Evolutionary conservation across 2,888 invertebrate species (phyloP).

Genomic region (Aphrophora alni): DNA sequence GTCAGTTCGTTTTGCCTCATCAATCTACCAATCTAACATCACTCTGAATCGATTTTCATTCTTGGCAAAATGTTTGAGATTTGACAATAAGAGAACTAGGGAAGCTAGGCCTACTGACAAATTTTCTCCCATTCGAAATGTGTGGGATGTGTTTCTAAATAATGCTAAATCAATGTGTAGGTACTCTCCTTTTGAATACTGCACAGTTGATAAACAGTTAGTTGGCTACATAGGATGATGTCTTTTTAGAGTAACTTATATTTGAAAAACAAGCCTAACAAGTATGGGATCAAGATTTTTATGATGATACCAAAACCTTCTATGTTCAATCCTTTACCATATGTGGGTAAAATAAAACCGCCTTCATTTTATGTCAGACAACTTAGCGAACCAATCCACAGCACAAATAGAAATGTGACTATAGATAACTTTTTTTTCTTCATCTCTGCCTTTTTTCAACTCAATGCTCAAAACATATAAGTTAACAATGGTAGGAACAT

Average conservation of each 20-base stretch:
- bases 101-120: constrained; percentile 32
- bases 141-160: constrained; percentile 42
- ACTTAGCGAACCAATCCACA: constrained; percentile 33
- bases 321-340: constrained; percentile 41
- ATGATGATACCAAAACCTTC: constrained; percentile 41
- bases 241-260: constrained; percentile 9
- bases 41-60: constrained; percentile 38
- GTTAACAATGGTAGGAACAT: constrained; percentile 45
- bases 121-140: constrained; percentile 41
- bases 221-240: constrained; percentile 20
- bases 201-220: constrained; percentile 40
- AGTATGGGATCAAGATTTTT: constrained; percentile 42
- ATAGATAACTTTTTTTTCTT: constrained; percentile 45
- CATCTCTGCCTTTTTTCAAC: constrained; percentile 45
- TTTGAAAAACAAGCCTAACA: constrained; percentile 38
- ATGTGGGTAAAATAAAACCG: constrained; percentile 36
- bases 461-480: constrained; percentile 44
- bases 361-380: constrained; percentile 43
- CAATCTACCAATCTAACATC: constrained; percentile 36
- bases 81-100: constrained; percentile 38
- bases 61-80: constrained; percentile 34
- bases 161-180: constrained; percentile 34
- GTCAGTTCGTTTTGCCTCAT: constrained; percentile 23
- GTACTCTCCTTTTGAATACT: constrained; percentile 38
- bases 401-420: constrained; percentile 45